Base-by-base conservation (phyloP, 1,140 invertebrate genomes). In the Chlorops oryzae region DNA sequence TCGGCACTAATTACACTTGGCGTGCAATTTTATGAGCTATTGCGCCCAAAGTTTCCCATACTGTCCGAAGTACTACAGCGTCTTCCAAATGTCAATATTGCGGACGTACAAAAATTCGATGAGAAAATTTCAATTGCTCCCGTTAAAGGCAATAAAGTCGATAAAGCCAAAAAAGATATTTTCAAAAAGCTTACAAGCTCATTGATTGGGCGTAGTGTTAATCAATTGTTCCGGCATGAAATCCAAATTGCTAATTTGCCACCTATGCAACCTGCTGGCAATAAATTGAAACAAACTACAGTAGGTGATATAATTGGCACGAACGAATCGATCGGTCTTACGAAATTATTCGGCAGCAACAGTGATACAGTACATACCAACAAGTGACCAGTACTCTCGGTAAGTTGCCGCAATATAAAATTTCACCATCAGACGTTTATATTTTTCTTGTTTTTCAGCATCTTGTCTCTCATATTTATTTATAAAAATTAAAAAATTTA, bases 91-190 rank as follows among this genome's bases (percentile, higher is more conserved):
- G 81, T 86, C 7, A 88, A 83, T 76, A 79, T 79, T 18, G 80
- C 83, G 2, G 88, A 90, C 68, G 67, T 89, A 37, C 84, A 87
- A 53, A 81, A 86, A 49, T 83, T 93, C 51, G 90, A 93, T 70
- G 89, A 92, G 56, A 88, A 88, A 66, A 81, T 92, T 63, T 71
- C 84, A 9, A 78, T 81, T 3, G 74, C 77, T 24, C 80, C 80
- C 10, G 80, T 80, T 46, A 85, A 84, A 59, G 85, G 85, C 18
- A 82, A 83, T 58, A 88, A 88, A 68, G 80, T 87, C 12, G 90
- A 93, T 59, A 92, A 92, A 63, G 85, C 84, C 51, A 92, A 92
- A 68, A 90, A 90, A 59, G 90, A 94, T 65, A 75, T 90, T 12
- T 93, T 94, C 69, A 92, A 88, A 69, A 92, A 90, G 74, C 81